A percentile compares a stretch with the other conserved stretches of the same genome.
These are phyloP conservation scores for Hydractinia symbiolongicarpus DNA, from an alignment of 30 jellyfish, hydroid and myxozoan species.

Conservation along the genomic window DNA sequence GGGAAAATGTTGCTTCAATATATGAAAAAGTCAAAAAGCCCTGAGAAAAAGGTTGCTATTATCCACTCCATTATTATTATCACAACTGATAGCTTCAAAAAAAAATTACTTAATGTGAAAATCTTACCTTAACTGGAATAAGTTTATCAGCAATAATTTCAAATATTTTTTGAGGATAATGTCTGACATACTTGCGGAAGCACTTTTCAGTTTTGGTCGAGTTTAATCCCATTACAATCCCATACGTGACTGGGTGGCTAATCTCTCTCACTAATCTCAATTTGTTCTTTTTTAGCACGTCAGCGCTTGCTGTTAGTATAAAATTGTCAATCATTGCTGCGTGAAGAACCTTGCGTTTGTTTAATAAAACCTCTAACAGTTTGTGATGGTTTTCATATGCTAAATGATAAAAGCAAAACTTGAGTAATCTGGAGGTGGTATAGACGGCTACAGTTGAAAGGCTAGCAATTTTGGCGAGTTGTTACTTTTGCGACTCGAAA, in stretches of 20 bases:
- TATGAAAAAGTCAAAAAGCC: no score
- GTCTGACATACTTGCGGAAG: slow-evolving; percentile 59
- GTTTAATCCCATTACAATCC: slow-evolving; percentile 51
- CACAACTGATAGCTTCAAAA: no score
- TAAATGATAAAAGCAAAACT: background rate
- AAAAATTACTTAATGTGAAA: no score
- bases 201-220: slow-evolving; percentile 67
- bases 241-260: slow-evolving; percentile 79
- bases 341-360: slow-evolving; percentile 30
- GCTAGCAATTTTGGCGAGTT: no score
- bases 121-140: slow-evolving; percentile 63
- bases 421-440: no score
- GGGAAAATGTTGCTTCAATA: no score
- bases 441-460: no score
- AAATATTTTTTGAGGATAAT: slow-evolving; percentile 73
- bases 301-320: slow-evolving; percentile 51
- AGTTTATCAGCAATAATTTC: slow-evolving; percentile 59
- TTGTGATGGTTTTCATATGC: slow-evolving; percentile 51
- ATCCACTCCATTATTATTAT: no score
- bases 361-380: slow-evolving; percentile 36
- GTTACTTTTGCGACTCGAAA: no score
- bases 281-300: slow-evolving; percentile 15
- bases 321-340: slow-evolving; percentile 82
- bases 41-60: no score
- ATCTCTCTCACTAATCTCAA: slow-evolving; percentile 75